Evolutionary conservation across 2,113 vertebrate genomes (phyloP).

Genomic region (Laticauda colubrina): DNA sequence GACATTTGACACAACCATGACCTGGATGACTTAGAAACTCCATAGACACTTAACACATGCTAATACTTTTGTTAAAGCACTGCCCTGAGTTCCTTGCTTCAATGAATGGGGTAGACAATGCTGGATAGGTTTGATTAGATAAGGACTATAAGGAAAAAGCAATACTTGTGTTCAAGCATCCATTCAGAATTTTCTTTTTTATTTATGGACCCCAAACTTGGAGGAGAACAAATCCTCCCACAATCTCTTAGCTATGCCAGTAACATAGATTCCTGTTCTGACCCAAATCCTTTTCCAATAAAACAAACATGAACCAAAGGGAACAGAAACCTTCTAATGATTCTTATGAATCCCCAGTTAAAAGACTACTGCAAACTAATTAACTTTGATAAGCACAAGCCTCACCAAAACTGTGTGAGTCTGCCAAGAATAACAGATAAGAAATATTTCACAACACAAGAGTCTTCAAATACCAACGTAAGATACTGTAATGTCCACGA

Average conservation of each 20-base stretch:
- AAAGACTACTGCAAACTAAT: no score
- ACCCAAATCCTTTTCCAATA: no score
- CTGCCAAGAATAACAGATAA: no score
- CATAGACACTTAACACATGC: not conserved
- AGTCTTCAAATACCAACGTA: no score
- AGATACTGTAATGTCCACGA: no score
- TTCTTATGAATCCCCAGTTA: no score
- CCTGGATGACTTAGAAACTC: not conserved
- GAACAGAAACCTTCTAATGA: no score
- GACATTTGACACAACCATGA: not conserved
- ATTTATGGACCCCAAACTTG: not conserved
- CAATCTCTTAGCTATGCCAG: not conserved
- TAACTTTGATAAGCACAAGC: no score
- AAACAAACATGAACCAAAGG: no score
- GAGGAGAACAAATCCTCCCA: not conserved
- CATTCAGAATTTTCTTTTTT: not conserved
- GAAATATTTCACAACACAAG: no score
- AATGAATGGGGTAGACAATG: not conserved
- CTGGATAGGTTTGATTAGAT: not conserved
- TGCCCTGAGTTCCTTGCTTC: not conserved
- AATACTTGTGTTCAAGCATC: not conserved
- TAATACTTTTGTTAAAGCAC: not conserved
- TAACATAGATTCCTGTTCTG: not conserved
- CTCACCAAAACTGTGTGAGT: no score
- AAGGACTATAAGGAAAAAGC: not conserved